These are phyloP conservation scores for Trissolcus basalis DNA, from an alignment of 1,140 invertebrate species.

Conservation along the genomic window DNA sequence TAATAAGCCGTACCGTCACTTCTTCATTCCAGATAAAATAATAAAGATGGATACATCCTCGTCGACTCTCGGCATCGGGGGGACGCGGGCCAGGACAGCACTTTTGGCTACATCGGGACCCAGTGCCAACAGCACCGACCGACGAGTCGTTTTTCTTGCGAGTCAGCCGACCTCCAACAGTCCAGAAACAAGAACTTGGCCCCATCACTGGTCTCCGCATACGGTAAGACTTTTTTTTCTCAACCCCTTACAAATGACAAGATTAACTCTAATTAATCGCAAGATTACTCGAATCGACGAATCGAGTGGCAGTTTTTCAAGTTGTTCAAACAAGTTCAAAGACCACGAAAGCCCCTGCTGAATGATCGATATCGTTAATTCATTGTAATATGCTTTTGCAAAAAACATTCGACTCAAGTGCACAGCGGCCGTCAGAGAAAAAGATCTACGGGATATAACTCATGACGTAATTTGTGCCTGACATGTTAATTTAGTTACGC, in stretches of 20 bases:
- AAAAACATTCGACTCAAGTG: slow-evolving; percentile 16
- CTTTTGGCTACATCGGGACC: slow-evolving; percentile 70
- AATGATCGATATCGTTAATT: no score
- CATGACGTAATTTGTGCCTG: slow-evolving; percentile 50
- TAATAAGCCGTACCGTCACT: slow-evolving; percentile 29
- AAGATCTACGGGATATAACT: slow-evolving; percentile 40
- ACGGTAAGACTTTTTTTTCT: slow-evolving; percentile 70
- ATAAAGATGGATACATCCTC: slow-evolving; percentile 72
- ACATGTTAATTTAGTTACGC: slow-evolving; percentile 47
- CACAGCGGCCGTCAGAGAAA: slow-evolving; percentile 24
- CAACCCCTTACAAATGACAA: no score
- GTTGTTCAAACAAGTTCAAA: no score
- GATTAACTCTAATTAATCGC: no score
- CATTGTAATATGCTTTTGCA: background rate
- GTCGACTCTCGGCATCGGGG: slow-evolving; percentile 70
- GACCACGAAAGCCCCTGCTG: no score
- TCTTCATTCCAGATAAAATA: slow-evolving; percentile 49
- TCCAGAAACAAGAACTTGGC: slow-evolving; percentile 73
- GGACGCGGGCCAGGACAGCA: slow-evolving; percentile 70
- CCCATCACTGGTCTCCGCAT: slow-evolving; percentile 74
- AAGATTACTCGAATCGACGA: no score
- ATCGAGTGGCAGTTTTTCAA: no score
- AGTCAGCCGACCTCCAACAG: slow-evolving; percentile 65
- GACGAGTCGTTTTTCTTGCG: slow-evolving; percentile 72
- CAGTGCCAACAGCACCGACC: slow-evolving; percentile 67